phyloP scores from a whole-genome alignment of 2,888 invertebrate genomes.

The Cephus rjabovi region DNA sequence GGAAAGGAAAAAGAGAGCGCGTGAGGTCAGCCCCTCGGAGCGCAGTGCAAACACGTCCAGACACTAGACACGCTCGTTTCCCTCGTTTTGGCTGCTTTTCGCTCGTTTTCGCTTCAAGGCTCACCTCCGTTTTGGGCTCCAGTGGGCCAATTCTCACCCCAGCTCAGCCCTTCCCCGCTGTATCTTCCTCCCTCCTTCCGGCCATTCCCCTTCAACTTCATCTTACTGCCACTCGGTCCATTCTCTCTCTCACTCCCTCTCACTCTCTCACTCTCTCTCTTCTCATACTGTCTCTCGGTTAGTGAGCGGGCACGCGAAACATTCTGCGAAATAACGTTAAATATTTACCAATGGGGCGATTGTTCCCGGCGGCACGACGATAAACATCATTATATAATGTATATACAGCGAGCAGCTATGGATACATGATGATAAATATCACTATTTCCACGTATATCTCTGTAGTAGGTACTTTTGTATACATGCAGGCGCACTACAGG shows the following conservation, averaged over 20 bases:
- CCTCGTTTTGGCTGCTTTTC: background rate
- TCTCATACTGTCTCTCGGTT: too few species aligned
- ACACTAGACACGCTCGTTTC: constrained; percentile 4
- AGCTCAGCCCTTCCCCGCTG: constrained; percentile 15
- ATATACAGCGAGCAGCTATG: constrained; percentile 42
- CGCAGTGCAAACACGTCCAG: too few species aligned
- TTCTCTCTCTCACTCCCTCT: constrained; percentile 7
- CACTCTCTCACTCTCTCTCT: constrained; percentile 8
- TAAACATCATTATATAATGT: constrained; percentile 67
- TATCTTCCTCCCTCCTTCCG: background rate
- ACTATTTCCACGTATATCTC: too few species aligned
- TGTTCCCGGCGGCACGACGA: constrained; percentile 60
- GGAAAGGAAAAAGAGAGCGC: constrained; percentile 11
- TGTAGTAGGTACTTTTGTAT: too few species aligned
- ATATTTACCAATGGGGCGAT: constrained; percentile 63
- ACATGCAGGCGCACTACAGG: too few species aligned
- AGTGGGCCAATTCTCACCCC: constrained; percentile 52
- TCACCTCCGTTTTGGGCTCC: constrained; percentile 25
- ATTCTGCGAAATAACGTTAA: constrained; percentile 67
- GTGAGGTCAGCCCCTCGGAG: background rate
- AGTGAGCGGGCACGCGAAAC: constrained; percentile 46
- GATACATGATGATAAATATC: too few species aligned
- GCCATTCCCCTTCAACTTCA: constrained; percentile 23
- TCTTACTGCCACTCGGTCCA: background rate
- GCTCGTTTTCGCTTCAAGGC: constrained; percentile 4